phyloP scores from a whole-genome alignment of 2,888 invertebrate species.

The Carpatolechia fugitivella region DNA sequence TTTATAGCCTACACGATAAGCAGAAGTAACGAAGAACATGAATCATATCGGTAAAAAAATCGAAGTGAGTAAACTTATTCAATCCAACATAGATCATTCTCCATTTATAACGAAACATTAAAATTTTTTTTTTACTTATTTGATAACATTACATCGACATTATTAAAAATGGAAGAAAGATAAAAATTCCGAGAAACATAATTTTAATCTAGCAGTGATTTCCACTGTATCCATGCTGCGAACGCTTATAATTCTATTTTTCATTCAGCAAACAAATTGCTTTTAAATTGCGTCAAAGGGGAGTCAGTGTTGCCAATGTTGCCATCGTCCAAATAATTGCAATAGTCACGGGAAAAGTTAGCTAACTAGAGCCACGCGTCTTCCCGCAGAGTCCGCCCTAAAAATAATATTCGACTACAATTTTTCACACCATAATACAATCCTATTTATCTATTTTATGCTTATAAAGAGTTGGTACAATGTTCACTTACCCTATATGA shows the following conservation, averaged over 20 bases:
- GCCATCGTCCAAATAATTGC: slow-evolving; percentile 32
- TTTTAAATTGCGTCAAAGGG: slow-evolving; percentile 2
- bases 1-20: no score
- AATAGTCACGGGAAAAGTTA: slow-evolving; percentile 63
- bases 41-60: no score
- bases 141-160: no score
- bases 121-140: no score
- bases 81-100: no score
- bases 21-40: no score
- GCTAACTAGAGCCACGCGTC: slow-evolving; percentile 63
- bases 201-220: no score
- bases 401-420: slow-evolving; percentile 43
- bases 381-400: slow-evolving; percentile 66
- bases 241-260: not conserved
- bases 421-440: slow-evolving; percentile 51
- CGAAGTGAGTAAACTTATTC: no score
- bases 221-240: no score
- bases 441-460: slow-evolving; percentile 67
- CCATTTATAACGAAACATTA: no score
- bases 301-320: slow-evolving; percentile 6
- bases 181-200: no score
- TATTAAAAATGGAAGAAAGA: no score
- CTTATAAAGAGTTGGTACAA: slow-evolving; percentile 40
- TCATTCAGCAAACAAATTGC: not conserved
- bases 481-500: slow-evolving; percentile 4